Conservation (phyloP, 2,888 invertebrate species). For the Cephalotes varians region DNA sequence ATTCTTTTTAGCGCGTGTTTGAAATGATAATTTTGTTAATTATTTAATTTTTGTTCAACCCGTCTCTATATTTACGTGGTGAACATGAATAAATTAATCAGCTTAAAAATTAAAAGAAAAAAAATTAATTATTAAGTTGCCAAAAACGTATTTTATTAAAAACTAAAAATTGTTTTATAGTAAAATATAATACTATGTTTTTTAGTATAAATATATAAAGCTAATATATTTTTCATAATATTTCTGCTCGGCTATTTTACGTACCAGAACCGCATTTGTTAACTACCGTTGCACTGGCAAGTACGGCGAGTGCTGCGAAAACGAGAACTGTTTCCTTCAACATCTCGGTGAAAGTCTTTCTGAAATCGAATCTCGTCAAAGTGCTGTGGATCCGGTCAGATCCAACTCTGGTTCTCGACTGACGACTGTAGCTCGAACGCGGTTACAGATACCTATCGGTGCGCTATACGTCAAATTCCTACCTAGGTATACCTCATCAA, state of each 20-base stretch:
- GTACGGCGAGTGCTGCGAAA: conserved; percentile 73
- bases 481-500: conserved; percentile 58
- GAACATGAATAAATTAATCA: neutral
- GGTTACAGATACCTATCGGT: conserved; percentile 49
- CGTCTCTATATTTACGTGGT: neutral
- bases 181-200: too few relatives aligned
- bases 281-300: conserved; percentile 75
- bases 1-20: neutral
- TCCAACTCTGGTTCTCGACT: conserved; percentile 75
- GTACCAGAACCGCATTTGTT: conserved; percentile 72
- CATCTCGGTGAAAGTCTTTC: conserved; percentile 79
- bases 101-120: neutral
- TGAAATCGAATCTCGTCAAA: conserved; percentile 7
- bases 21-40: neutral
- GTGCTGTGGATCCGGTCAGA: conserved; percentile 67
- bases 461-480: conserved; percentile 60
- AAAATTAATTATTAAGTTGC: neutral
- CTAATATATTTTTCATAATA: neutral
- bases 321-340: conserved; percentile 76
- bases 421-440: conserved; percentile 44
- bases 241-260: conserved; percentile 35
- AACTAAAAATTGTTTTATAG: neutral
- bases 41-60: neutral
- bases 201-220: too few relatives aligned
- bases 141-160: neutral